Evolutionary conservation across 2,797 vertebrate genomes (phyloP).

Genomic region (Neosilurus mollespiculum): DNA sequence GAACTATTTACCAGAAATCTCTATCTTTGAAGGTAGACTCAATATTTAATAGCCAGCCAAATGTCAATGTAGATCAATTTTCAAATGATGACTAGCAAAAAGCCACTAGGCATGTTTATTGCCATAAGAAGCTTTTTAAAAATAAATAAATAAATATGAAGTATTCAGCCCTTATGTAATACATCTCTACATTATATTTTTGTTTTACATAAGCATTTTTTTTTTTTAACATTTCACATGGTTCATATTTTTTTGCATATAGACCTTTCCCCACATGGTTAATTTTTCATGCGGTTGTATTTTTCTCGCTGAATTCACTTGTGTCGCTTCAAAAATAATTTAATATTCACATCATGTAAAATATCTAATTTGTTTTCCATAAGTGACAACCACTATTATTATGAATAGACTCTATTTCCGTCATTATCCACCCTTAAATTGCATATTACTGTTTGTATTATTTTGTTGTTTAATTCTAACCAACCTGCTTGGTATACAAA

Average conservation of each 20-base stretch:
- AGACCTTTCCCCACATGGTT: no score
- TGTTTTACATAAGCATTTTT: not conserved
- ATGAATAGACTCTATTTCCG: not conserved
- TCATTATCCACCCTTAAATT: not conserved
- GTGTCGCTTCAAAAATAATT: no score
- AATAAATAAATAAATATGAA: not conserved
- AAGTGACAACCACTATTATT: not conserved
- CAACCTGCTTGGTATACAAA: not conserved
- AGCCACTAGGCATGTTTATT: not conserved
- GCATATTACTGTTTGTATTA: not conserved
- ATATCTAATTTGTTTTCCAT: not conserved
- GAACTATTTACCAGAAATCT: constrained; percentile 1
- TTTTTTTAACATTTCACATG: no score
- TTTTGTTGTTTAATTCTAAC: not conserved
- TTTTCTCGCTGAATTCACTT: not conserved
- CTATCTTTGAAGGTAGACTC: constrained; percentile 1
- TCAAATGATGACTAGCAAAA: not conserved
- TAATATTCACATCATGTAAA: not conserved
- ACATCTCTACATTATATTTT: not conserved
- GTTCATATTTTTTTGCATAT: not conserved
- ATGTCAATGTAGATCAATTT: not conserved
- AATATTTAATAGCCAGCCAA: constrained; percentile 11
- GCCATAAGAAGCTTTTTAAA: no score
- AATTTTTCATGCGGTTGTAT: not conserved
- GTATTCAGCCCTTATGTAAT: not conserved